Conservation (phyloP, 2,113 vertebrate genomes). For the Xenus cinereus region DNA sequence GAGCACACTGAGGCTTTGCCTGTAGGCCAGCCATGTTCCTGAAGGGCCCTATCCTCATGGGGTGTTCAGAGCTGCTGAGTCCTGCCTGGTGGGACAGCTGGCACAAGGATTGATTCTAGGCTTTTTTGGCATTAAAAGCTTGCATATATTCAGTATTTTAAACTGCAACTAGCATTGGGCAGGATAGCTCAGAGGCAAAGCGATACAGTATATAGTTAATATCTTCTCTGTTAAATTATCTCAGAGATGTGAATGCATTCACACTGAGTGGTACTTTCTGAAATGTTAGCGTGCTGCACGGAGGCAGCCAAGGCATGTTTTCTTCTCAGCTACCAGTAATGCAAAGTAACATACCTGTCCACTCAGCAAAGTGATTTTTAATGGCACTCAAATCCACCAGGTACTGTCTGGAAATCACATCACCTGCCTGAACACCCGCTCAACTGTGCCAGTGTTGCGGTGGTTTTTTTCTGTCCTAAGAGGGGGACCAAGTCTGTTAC, state of each 20-base stretch:
- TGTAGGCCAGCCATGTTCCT: fast-evolving
- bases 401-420: neutral
- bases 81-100: neutral
- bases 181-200: neutral
- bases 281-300: neutral
- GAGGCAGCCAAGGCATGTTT: neutral
- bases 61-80: neutral
- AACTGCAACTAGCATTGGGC: fast-evolving
- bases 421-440: neutral
- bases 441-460: neutral
- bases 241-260: neutral
- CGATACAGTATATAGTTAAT: neutral
- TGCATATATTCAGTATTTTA: neutral
- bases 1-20: neutral
- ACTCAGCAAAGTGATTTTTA: neutral
- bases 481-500: neutral
- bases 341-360: neutral
- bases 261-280: neutral
- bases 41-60: neutral
- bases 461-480: neutral
- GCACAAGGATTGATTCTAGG: neutral
- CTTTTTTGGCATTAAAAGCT: neutral
- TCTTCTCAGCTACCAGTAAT: neutral
- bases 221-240: neutral
- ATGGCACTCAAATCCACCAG: neutral